Conservation (phyloP, 1,140 invertebrate species). For the Atta cephalotes region DNA sequence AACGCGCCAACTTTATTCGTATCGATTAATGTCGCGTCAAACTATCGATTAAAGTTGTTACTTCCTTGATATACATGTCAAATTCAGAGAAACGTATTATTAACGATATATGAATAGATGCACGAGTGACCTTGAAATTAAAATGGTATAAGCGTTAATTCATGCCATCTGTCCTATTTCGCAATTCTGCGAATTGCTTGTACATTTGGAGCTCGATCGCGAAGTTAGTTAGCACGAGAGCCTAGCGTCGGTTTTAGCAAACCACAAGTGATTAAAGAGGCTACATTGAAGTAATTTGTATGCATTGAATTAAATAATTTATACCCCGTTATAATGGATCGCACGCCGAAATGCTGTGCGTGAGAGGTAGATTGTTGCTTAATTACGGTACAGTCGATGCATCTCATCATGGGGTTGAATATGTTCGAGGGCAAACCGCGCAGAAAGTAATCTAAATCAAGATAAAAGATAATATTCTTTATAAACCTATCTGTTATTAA, state of each 20-base stretch:
- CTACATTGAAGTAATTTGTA: slow-evolving; percentile 50
- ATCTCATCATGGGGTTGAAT: slow-evolving; percentile 30
- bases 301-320: slow-evolving; percentile 60
- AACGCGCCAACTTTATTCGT: not conserved
- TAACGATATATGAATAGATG: not conserved
- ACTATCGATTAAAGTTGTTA: not conserved
- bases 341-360: slow-evolving; percentile 35
- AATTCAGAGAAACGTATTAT: slow-evolving; percentile 9
- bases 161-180: not conserved
- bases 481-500: not conserved
- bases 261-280: slow-evolving; percentile 44
- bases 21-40: not conserved
- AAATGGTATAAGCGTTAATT: not conserved
- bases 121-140: slow-evolving; percentile 7
- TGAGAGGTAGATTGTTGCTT: slow-evolving; percentile 17
- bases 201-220: slow-evolving; percentile 26
- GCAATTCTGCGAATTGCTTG: slow-evolving; percentile 4
- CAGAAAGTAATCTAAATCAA: not conserved
- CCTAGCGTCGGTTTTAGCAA: slow-evolving; percentile 2
- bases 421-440: slow-evolving; percentile 27
- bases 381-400: slow-evolving; percentile 32
- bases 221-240: slow-evolving; percentile 20
- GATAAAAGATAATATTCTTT: slow-evolving; percentile 17
- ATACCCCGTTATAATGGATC: slow-evolving; percentile 47
- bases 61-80: not conserved